These are phyloP conservation scores for Magallana nippona DNA, from an alignment of 2,888 invertebrate genomes.

Conservation along the genomic window DNA sequence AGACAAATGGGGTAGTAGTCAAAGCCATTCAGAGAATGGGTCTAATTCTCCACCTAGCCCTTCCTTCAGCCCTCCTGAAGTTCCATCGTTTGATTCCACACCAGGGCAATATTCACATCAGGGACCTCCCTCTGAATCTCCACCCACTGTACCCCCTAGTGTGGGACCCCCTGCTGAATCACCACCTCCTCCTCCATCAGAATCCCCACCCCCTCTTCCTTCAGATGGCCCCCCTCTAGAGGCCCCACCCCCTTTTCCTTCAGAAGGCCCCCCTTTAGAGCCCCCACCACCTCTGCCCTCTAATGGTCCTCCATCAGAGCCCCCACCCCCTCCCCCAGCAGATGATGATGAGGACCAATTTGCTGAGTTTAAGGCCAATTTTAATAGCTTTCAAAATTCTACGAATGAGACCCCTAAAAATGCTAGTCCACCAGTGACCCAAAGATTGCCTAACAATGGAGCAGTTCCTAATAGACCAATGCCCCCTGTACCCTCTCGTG, in stretches of 20 bases:
- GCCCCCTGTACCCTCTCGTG: constrained; percentile 61
- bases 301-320: constrained; percentile 8
- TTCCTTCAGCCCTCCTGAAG: constrained; percentile 52
- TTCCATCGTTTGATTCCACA: constrained; percentile 18
- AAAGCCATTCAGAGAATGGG: constrained; percentile 38
- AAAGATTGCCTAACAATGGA: neutral
- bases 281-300: constrained; percentile 53
- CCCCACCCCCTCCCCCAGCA: constrained; percentile 55
- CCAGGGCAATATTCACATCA: constrained; percentile 40
- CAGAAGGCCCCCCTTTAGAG: constrained; percentile 12
- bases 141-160: constrained; percentile 52
- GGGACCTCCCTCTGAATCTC: constrained; percentile 46
- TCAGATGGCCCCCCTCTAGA: constrained; percentile 45
- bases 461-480: constrained; percentile 30
- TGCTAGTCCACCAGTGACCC: neutral
- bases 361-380: constrained; percentile 34
- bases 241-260: constrained; percentile 49
- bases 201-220: constrained; percentile 48
- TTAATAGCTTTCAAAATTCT: constrained; percentile 22
- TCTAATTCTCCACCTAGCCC: constrained; percentile 41
- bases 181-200: constrained; percentile 46
- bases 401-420: neutral
- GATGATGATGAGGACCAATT: constrained; percentile 44
- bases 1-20: constrained; percentile 8
- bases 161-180: constrained; percentile 49